Percentiles rank a stretch among this genome's conserved stretches.
These are phyloP conservation scores for Oophaga sylvatica DNA, from an alignment of 2,797 vertebrate species.

Conservation along the genomic window DNA sequence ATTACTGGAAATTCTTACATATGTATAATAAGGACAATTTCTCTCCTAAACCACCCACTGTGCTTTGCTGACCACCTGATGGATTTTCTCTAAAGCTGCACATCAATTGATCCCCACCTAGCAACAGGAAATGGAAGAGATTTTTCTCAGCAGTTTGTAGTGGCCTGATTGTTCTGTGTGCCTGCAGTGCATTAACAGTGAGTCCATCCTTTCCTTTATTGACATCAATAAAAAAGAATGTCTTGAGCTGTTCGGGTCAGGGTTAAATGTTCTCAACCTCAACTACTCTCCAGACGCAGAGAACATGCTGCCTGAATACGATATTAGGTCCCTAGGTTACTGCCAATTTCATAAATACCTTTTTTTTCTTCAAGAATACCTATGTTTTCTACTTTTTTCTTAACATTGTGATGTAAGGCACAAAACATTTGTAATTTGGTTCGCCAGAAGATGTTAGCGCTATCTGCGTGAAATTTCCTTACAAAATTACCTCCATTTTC, in stretches of 20 bases:
- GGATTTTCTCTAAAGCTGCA: background rate
- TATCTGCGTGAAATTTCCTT: no score
- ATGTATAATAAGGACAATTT: background rate
- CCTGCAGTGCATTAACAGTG: background rate
- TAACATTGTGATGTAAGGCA: no score
- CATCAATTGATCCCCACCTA: conserved; percentile 1
- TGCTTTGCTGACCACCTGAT: background rate
- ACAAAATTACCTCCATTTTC: no score
- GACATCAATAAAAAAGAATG: background rate
- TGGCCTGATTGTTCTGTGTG: background rate
- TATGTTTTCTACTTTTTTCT: no score
- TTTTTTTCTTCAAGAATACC: background rate
- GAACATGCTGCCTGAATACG: background rate
- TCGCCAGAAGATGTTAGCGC: no score
- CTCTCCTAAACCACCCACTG: background rate
- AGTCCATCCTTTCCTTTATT: background rate
- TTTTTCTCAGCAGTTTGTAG: background rate
- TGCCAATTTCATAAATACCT: background rate
- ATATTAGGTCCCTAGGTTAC: background rate
- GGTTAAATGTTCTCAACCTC: background rate
- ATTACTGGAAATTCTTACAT: background rate
- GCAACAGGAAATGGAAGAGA: background rate
- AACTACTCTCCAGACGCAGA: background rate
- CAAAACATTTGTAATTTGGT: no score
- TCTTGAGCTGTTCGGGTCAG: background rate